Evolutionary conservation across 30 jellyfish, hydroid and myxozoan species (phyloP), one percentile per base, ranked within the genome.

Genomic region (Hydractinia echinata): DNA sequence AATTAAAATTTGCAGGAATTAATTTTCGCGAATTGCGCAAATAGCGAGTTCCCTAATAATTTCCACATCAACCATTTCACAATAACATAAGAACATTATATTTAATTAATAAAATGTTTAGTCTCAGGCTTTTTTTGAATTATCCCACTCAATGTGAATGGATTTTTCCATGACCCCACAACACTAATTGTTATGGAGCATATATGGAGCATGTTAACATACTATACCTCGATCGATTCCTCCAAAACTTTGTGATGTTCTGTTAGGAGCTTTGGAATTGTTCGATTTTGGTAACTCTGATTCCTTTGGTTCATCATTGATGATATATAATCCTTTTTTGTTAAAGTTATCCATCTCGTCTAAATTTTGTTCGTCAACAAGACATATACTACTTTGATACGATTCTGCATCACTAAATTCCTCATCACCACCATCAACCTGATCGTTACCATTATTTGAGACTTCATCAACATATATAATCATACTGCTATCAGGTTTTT

Each of bases 351-450:
- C 74, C 4, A 64, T 64, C 74, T n/a, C 39, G 16, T 64, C 74
- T n/a, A 7, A n/a, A 7, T 14, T 77, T 16, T 48, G 83, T 21
- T 86, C 91, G 44, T 87, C 96, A 4, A 67, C 92, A 55, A 76
- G 85, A 54, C 71, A 84, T 13, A 83, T 79, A 11, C 95, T 83
- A 67, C 95, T 84, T 84, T 95, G 81, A 67, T 89, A 85, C 14
- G 96, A 84, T 21, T 85, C 96, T 58, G 92, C 91, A 49, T 89
- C 96, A 1, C 95, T 89, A 73, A 83, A 83, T 14, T 85, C 89
- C 51, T 85, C 86, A 6, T 54, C 76, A 61, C 76, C 89, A 49
- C 53, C 72, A 8, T 77, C 44, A 30, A 30, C 44, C 44, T 30
- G 44, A 30, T 30, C 87, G 15, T 66, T 80, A 9, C 39, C 87